These are phyloP conservation scores for Lasioglossum villosulum DNA, from an alignment of 2,888 invertebrate species.

Conservation along the genomic window DNA sequence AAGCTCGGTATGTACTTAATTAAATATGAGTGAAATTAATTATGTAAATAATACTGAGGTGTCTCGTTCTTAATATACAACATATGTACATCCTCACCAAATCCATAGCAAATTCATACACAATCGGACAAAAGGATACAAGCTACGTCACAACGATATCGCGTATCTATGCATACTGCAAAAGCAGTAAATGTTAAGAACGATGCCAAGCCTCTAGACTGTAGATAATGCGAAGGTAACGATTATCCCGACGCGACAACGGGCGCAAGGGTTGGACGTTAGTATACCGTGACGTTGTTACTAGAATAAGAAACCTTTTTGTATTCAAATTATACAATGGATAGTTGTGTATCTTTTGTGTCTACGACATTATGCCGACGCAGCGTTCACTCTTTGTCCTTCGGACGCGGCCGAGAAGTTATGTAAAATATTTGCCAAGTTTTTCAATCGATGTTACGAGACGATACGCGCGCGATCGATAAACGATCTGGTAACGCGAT, in stretches of 20 bases:
- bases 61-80: no score
- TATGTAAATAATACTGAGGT: no score
- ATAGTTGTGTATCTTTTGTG: neutral
- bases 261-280: neutral
- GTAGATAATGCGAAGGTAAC: neutral
- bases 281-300: neutral
- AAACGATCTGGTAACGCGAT: conserved; percentile 35
- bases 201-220: neutral
- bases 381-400: neutral
- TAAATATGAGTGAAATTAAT: no score
- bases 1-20: no score
- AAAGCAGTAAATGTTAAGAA: neutral
- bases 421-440: conserved; percentile 17
- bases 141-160: neutral
- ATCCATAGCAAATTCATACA: no score
- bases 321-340: neutral
- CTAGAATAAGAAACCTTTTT: neutral
- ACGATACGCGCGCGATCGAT: conserved; percentile 30
- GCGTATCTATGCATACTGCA: neutral
- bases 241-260: neutral
- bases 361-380: neutral
- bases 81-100: no score
- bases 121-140: no score
- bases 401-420: neutral
- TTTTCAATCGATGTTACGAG: neutral